Evolutionary conservation across 1,140 invertebrate species (phyloP).

Genomic region (Atta colombica): DNA sequence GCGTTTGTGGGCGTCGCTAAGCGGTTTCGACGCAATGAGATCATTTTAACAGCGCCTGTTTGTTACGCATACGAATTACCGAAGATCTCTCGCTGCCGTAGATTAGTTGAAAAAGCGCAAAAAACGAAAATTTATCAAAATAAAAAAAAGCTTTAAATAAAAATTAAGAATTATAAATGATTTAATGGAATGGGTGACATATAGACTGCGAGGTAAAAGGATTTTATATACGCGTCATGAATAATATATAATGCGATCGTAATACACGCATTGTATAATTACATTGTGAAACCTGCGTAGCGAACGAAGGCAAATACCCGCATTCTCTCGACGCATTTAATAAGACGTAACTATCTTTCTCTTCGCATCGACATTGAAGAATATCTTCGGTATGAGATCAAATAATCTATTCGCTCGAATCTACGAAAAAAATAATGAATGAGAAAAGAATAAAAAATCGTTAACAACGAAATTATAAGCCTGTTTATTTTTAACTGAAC

Average conservation of each 20-base stretch:
- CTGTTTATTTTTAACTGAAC: no score
- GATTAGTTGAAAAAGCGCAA: not conserved
- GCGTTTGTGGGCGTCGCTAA: slow-evolving; percentile 34
- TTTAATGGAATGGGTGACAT: not conserved
- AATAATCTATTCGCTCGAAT: not conserved
- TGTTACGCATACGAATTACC: not conserved
- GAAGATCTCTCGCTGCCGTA: not conserved
- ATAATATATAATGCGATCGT: not conserved
- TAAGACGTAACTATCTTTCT: not conserved
- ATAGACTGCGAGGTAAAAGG: not conserved
- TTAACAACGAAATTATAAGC: not conserved
- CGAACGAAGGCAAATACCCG: slow-evolving; percentile 7
- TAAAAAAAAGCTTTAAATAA: not conserved
- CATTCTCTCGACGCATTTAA: slow-evolving; percentile 34
- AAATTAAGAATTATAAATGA: not conserved
- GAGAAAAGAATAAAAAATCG: not conserved
- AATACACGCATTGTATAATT: not conserved
- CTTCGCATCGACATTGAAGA: not conserved
- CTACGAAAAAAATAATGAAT: not conserved
- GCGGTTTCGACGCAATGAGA: slow-evolving; percentile 7
- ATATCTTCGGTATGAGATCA: not conserved
- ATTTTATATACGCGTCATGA: not conserved
- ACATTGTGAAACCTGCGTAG: not conserved
- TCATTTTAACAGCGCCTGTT: slow-evolving; percentile 25
- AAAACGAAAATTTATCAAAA: not conserved